Evolutionary conservation across 2,797 vertebrate species (phyloP).

Genomic region (Halcyon badia): DNA sequence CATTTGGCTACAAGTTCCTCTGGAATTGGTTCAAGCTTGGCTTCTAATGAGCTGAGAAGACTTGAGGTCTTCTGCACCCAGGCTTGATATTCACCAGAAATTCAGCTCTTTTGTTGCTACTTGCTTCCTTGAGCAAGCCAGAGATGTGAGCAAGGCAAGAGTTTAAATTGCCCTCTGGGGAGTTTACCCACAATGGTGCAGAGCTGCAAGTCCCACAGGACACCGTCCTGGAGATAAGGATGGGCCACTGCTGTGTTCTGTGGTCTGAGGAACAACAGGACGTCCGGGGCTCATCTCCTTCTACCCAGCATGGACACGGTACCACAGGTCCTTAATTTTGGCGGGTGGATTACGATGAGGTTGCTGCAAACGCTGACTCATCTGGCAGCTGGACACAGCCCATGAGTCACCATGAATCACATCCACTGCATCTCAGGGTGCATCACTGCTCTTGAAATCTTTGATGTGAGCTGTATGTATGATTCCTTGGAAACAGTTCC

Average conservation of each 20-base stretch:
- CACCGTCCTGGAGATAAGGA: neutral
- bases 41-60: constrained; percentile 49
- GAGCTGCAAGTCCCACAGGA: neutral
- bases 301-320: rapidly evolving
- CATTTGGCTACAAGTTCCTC: constrained; percentile 21
- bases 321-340: neutral
- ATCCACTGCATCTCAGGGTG: neutral
- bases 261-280: neutral
- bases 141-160: neutral
- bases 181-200: neutral
- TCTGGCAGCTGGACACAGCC: neutral
- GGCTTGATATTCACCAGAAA: constrained; percentile 5
- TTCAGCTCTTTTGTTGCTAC: neutral
- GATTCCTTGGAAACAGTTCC: constrained; percentile 22
- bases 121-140: neutral
- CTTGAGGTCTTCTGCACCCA: constrained; percentile 11
- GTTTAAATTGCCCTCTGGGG: neutral
- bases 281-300: neutral
- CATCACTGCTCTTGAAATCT: neutral
- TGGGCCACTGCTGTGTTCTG: neutral
- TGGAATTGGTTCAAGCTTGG: neutral
- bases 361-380: constrained; percentile 11
- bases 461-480: neutral
- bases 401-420: neutral
- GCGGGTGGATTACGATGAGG: neutral